Evolutionary conservation across 2,888 invertebrate genomes (phyloP).

Genomic region (Hirtodrosophila confusa): DNA sequence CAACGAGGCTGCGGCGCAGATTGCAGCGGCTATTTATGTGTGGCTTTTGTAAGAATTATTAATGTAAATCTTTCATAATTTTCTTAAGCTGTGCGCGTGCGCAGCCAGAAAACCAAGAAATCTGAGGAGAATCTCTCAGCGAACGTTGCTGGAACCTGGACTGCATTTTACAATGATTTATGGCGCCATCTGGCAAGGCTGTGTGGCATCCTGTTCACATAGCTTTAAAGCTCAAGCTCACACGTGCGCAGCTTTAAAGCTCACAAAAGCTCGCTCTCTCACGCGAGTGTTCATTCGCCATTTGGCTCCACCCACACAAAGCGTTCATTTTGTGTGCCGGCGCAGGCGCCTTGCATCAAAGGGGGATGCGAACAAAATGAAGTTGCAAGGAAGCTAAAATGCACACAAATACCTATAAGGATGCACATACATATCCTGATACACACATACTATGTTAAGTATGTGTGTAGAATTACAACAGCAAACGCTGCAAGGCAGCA

Average conservation of each 20-base stretch:
- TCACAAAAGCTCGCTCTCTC: constrained; percentile 50
- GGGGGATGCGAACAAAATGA: constrained; percentile 75
- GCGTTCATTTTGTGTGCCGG: constrained; percentile 66
- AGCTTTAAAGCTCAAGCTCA: constrained; percentile 39
- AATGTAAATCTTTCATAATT: constrained; percentile 82
- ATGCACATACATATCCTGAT: constrained; percentile 3
- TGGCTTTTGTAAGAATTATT: constrained; percentile 81
- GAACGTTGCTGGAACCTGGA: constrained; percentile 7
- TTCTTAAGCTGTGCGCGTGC: constrained; percentile 81
- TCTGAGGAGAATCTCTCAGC: not conserved
- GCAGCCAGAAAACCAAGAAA: constrained; percentile 26
- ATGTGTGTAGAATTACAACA: constrained; percentile 14
- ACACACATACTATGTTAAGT: not conserved
- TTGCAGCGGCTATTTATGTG: constrained; percentile 76
- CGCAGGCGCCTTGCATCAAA: constrained; percentile 59
- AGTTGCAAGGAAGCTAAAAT: constrained; percentile 63
- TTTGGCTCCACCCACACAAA: constrained; percentile 75
- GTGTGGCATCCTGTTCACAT: constrained; percentile 53
- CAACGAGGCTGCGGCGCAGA: constrained; percentile 31
- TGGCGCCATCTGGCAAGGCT: constrained; percentile 60
- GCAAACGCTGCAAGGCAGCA: constrained; percentile 7
- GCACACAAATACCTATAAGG: constrained; percentile 7
- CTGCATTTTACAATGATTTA: constrained; percentile 50
- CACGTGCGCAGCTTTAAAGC: constrained; percentile 48
- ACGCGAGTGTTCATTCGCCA: constrained; percentile 49